Evolutionary conservation across 1,140 invertebrate genomes (phyloP).

Genomic region (Orussus abietinus): DNA sequence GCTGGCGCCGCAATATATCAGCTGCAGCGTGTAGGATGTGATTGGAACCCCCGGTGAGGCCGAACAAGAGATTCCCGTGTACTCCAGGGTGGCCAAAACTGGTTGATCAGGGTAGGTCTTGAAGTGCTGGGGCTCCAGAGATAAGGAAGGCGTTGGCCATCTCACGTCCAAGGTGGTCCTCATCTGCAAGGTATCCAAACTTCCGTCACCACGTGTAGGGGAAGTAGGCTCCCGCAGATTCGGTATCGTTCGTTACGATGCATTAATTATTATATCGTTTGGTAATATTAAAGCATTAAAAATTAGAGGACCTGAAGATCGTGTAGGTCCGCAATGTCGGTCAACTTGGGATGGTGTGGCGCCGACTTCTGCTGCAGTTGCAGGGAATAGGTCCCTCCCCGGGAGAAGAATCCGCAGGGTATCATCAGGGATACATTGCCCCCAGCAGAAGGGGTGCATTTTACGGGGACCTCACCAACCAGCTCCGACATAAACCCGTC

Average conservation of each 20-base stretch:
- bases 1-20: constrained; percentile 68
- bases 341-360: constrained; percentile 39
- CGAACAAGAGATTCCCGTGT: constrained; percentile 64
- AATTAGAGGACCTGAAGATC: constrained; percentile 33
- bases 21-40: constrained; percentile 59
- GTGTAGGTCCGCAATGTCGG: constrained; percentile 30
- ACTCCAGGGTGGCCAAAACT: constrained; percentile 68
- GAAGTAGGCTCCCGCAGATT: too few relatives aligned
- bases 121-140: constrained; percentile 67
- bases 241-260: too few relatives aligned
- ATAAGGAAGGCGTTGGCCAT: constrained; percentile 71
- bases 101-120: constrained; percentile 72
- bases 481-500: constrained; percentile 44
- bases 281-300: not conserved
- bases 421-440: constrained; percentile 54
- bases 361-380: constrained; percentile 47
- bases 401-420: constrained; percentile 67
- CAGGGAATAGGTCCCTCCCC: constrained; percentile 58
- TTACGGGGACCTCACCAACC: constrained; percentile 40
- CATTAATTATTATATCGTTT: not conserved
- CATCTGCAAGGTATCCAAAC: constrained; percentile 33
- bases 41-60: constrained; percentile 51
- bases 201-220: too few relatives aligned
- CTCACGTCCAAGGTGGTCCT: constrained; percentile 67
- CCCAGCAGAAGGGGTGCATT: constrained; percentile 22